Conservation (phyloP, 2,113 vertebrate genomes). For the Theristicus caerulescens region DNA sequence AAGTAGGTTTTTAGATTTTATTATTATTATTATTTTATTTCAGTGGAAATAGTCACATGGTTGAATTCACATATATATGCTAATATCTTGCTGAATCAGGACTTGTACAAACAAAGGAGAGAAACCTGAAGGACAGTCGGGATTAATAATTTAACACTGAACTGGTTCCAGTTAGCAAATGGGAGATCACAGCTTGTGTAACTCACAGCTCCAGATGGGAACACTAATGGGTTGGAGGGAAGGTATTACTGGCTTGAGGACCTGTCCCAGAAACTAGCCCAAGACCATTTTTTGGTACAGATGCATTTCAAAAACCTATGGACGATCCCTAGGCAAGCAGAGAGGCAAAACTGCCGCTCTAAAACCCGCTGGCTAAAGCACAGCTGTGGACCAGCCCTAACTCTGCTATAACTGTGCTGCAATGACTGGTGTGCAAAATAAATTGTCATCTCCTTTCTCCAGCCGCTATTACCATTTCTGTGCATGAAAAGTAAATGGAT, state of each 20-base stretch:
- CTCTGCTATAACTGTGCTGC: not conserved
- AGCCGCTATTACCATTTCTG: slow-evolving; percentile 1
- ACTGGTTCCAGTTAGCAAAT: not conserved
- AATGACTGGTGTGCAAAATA: not conserved
- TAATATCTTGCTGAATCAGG: not conserved
- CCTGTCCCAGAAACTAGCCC: not conserved
- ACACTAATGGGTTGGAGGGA: not conserved
- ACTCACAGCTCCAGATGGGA: not conserved
- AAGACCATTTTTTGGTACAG: not conserved
- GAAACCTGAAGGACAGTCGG: not conserved
- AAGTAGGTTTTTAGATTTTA: not conserved
- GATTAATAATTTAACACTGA: not conserved
- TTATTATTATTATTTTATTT: not conserved
- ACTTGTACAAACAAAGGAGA: not conserved
- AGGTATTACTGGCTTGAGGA: not conserved
- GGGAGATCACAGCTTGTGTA: not conserved
- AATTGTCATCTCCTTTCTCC: slow-evolving; percentile 32
- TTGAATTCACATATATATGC: not conserved
- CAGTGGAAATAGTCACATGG: not conserved
- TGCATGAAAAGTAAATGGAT: slow-evolving; percentile 19
- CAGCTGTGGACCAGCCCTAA: not conserved
- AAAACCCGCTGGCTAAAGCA: not conserved
- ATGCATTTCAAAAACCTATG: not conserved
- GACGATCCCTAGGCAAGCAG: not conserved
- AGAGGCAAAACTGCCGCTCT: not conserved